Evolutionary conservation across 2,888 invertebrate genomes (phyloP), one percentile per base, ranked within the genome.

Genomic region (Aproaerema taeniolella): DNA sequence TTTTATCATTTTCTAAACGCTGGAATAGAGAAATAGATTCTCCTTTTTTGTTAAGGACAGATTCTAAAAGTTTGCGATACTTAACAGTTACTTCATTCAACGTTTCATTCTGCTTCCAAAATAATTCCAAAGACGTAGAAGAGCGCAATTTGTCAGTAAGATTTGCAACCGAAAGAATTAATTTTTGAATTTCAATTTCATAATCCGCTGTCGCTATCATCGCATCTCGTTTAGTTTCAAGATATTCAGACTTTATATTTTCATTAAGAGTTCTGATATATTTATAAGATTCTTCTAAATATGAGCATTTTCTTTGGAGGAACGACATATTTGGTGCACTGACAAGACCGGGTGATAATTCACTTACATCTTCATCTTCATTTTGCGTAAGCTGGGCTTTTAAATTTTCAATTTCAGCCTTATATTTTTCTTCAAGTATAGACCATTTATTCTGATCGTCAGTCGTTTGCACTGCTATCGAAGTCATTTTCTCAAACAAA

Each of bases 51-150:
- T 57, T 63, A 3, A 70, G 45, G 24, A 65, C 58, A 6, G 43
- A 37, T 45, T 78, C 67, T n/a, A 87, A 36, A 10, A 79, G 40
- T 47, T 74, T 73, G 52, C 89, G 70, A 49, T 89, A 87, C 57
- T 91, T 91, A 11, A 81, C 57, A 2, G 73, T 65, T n/a, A 77
- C 54, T 40, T 89, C 82, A 45, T 87, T 87, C 29, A 89, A 69
- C 35, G 79, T 71, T 31, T 75, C 71, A 61, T 88, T 88, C 51
- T 89, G 72, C 52, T 89, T 87, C 60, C 85, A 79, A 62, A 89
- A 87, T 17, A 80, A 52, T 2, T 85, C 72, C 9, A 75, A 55
- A 31, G 88, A 75, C 29, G 91, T 67, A 10, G 81, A 83, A 46
- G 69, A 74, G 2, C 85, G 70, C 32, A 89, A 53, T 58, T 77